Evolutionary conservation across 2,888 invertebrate genomes (phyloP).

Genomic region (Lycocerus yunnanus): DNA sequence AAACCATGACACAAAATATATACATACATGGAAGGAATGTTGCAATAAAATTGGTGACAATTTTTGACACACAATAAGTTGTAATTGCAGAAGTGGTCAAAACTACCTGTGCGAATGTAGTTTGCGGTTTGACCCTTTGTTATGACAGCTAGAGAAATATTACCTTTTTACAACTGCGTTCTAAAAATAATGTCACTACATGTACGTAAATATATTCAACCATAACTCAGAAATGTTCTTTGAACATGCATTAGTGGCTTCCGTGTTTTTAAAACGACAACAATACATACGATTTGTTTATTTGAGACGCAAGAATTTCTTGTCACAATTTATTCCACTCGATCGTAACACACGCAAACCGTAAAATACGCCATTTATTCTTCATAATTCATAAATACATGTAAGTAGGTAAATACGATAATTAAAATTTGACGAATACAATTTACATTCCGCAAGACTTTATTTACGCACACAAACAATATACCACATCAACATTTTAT

Average conservation of each 20-base stretch:
- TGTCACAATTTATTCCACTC: neutral
- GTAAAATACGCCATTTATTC: neutral
- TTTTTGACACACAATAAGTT: neutral
- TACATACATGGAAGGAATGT: neutral
- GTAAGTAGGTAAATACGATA: neutral
- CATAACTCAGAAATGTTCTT: constrained; percentile 26
- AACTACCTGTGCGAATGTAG: neutral
- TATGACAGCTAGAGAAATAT: constrained; percentile 10
- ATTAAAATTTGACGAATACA: neutral
- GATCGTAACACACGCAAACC: neutral
- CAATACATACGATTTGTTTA: constrained; percentile 9
- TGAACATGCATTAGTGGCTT: constrained; percentile 29
- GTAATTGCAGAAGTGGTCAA: neutral
- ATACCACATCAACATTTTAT: neutral
- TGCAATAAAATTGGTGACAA: neutral
- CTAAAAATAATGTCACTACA: constrained; percentile 24
- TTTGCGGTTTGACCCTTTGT: neutral
- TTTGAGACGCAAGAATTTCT: neutral
- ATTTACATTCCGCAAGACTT: neutral
- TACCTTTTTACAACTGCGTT: constrained; percentile 24
- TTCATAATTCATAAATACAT: neutral
- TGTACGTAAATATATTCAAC: constrained; percentile 16
- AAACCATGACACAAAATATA: constrained; percentile 1
- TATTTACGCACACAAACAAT: neutral
- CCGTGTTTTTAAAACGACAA: constrained; percentile 30